A percentile compares a stretch with the other conserved stretches of the same genome.
Conservation (phyloP, 2,113 vertebrate species). For the Stegostoma tigrinum region DNA sequence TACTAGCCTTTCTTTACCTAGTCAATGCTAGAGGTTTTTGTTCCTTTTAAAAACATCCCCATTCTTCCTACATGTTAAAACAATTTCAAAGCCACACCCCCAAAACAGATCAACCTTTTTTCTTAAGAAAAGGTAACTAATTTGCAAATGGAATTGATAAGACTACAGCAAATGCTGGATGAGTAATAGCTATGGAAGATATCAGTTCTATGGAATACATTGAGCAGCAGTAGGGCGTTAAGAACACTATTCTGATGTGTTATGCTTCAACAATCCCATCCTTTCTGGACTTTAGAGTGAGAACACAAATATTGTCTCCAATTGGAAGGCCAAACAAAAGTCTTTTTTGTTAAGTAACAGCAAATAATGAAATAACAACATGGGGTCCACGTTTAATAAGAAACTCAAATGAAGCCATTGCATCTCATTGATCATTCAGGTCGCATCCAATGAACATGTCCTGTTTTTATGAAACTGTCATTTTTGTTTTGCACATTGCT, state of each 20-base stretch:
- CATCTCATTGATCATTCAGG: neutral
- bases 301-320: neutral
- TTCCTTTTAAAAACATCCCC: neutral
- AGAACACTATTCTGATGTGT: neutral
- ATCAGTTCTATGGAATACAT: neutral
- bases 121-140: neutral
- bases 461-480: neutral
- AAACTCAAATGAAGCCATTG: neutral
- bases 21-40: neutral
- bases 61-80: neutral
- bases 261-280: neutral
- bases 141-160: neutral
- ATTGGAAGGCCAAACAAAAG: conserved; percentile 6
- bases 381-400: conserved; percentile 7
- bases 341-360: neutral
- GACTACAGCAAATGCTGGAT: neutral
- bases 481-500: neutral
- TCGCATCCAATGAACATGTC: conserved; percentile 9
- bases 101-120: neutral
- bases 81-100: neutral
- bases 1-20: neutral
- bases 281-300: neutral
- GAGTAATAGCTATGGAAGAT: neutral
- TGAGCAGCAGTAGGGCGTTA: neutral
- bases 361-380: conserved; percentile 9